Conservation (phyloP, 1,140 invertebrate species). For the Listronotus oregonensis region DNA sequence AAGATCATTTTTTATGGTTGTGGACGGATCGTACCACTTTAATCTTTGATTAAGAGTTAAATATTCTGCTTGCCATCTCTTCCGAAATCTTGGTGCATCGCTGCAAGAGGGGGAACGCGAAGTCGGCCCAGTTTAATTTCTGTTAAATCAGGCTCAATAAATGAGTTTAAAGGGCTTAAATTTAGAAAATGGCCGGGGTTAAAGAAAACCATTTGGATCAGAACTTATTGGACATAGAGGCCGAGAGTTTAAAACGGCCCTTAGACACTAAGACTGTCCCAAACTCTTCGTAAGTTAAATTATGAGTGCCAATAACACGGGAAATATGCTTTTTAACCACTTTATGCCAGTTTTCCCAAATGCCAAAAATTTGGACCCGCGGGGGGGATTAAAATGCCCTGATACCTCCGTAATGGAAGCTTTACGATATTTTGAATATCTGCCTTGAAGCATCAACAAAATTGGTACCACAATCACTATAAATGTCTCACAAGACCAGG, state of each 20-base stretch:
- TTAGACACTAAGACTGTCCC: slow-evolving; percentile 29
- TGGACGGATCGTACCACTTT: slow-evolving; percentile 38
- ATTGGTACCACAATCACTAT: no score
- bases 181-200: slow-evolving; percentile 41
- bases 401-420: neutral
- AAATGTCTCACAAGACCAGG: neutral
- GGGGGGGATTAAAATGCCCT: slow-evolving; percentile 46
- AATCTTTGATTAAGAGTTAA: slow-evolving; percentile 42
- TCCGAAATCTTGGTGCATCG: slow-evolving; percentile 43
- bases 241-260: slow-evolving; percentile 37
- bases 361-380: slow-evolving; percentile 43
- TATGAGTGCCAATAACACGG: slow-evolving; percentile 22
- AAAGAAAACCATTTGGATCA: slow-evolving; percentile 41
- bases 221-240: slow-evolving; percentile 33
- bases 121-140: slow-evolving; percentile 7
- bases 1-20: slow-evolving; percentile 2
- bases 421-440: no score
- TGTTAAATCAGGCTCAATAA: slow-evolving; percentile 1
- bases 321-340: slow-evolving; percentile 45
- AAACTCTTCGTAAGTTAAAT: slow-evolving; percentile 41
- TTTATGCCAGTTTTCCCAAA: slow-evolving; percentile 50
- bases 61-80: slow-evolving; percentile 43
- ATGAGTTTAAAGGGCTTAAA: slow-evolving; percentile 26
- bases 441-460: no score
- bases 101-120: slow-evolving; percentile 18